Percentiles rank a stretch among this genome's conserved stretches.
Conservation (phyloP, 2,797 vertebrate species). For the Cichlasoma orientale region DNA sequence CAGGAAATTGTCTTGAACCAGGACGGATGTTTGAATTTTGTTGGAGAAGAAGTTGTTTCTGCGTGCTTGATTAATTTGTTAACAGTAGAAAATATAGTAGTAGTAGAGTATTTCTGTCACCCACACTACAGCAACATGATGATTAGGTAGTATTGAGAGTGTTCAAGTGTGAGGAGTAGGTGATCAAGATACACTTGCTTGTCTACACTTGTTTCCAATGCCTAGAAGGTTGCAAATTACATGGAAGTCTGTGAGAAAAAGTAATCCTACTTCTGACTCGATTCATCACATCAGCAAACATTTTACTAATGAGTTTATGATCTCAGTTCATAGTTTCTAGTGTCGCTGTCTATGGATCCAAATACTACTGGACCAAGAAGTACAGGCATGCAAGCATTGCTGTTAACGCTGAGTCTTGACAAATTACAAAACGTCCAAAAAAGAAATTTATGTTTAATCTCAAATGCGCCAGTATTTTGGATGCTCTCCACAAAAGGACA, state of each 20-base stretch:
- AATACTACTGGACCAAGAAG: not conserved
- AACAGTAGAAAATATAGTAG: not conserved
- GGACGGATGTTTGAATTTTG: not conserved
- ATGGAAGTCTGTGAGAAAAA: no score
- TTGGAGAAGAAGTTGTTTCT: not conserved
- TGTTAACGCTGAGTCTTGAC: not conserved
- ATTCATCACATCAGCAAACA: not conserved
- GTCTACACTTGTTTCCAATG: not conserved
- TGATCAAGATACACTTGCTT: not conserved
- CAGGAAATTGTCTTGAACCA: accelerated
- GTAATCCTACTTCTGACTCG: not conserved
- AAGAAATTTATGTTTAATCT: not conserved
- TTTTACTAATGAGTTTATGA: not conserved
- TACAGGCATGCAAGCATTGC: not conserved
- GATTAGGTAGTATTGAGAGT: not conserved
- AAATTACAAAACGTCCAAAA: not conserved
- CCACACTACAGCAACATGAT: not conserved
- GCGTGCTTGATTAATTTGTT: not conserved
- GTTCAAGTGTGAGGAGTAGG: not conserved
- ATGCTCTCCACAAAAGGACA: not conserved
- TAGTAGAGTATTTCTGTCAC: no score
- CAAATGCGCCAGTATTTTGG: not conserved
- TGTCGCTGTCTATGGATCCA: not conserved
- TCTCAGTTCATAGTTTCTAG: not conserved
- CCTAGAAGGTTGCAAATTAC: not conserved